A percentile compares a stretch with the other conserved stretches of the same genome.
These are phyloP conservation scores for Epizoanthus rinbou DNA, from an alignment of 92 coral and sea anemone genomes.

Conservation along the genomic window DNA sequence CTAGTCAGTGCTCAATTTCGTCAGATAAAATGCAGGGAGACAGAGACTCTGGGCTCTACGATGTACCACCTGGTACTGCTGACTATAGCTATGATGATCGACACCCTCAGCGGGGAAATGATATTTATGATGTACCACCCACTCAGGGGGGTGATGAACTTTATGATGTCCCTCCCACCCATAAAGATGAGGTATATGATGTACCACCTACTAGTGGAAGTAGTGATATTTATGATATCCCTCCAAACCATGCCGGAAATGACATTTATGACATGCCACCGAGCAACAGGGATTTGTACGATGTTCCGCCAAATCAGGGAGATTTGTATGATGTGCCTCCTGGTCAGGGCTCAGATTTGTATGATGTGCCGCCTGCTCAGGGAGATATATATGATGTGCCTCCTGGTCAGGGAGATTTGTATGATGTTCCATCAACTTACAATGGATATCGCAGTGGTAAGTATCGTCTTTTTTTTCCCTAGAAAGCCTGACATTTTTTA, in stretches of 20 bases:
- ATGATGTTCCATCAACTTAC: neutral
- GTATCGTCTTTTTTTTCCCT: too few relatives aligned
- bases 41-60: slow-evolving; percentile 75
- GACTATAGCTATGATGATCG: slow-evolving; percentile 16
- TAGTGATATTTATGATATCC: slow-evolving; percentile 48
- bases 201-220: slow-evolving; percentile 39
- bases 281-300: slow-evolving; percentile 45
- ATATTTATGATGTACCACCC: slow-evolving; percentile 47
- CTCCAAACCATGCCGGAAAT: slow-evolving; percentile 6
- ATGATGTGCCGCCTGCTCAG: slow-evolving; percentile 27
- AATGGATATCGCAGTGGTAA: slow-evolving; percentile 2
- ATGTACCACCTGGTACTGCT: slow-evolving; percentile 57
- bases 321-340: slow-evolving; percentile 45
- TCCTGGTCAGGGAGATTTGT: neutral
- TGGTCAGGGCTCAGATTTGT: neutral
- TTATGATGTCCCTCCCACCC: slow-evolving; percentile 62
- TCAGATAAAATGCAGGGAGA: slow-evolving; percentile 37
- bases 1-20: slow-evolving; percentile 49
- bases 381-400: slow-evolving; percentile 15
- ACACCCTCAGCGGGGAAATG: neutral
- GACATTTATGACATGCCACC: slow-evolving; percentile 26
- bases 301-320: slow-evolving; percentile 42
- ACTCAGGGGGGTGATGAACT: slow-evolving; percentile 42
- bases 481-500: too few relatives aligned
- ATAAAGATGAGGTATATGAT: slow-evolving; percentile 38